Evolutionary conservation across 2,113 vertebrate genomes (phyloP), one percentile per base, ranked within the genome.

Genomic region (Gila orcuttii): DNA sequence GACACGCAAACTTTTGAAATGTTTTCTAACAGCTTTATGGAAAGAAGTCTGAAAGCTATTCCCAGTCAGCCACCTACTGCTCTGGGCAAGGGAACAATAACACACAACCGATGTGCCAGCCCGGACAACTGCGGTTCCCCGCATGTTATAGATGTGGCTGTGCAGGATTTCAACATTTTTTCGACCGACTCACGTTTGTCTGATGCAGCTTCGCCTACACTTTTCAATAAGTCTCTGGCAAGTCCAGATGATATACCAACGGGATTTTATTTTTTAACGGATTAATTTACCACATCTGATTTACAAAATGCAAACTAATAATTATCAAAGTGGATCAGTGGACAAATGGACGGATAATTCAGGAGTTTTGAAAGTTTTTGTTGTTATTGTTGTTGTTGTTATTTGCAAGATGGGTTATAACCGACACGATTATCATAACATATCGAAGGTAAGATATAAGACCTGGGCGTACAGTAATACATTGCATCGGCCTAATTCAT

Each of bases 21-120:
- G 89, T 93, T 95, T 88, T 94, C 94, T 95, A 93, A 96, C 95
- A 95, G 93, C 90, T 96, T 95, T 94, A 95, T 96, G 96, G 96
- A 98, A 94, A 97, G 96, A 97, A 96, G 97, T 96, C 93, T 96
- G 91, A 98, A 97, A 97, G 95, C 96, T 97, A 95, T 97, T 94
- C 93, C 95, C 87, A 95, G 95, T 88, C 93, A 95, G 92, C 96
- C 97, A 92, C 96, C 96, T 95, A 96, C 95, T 94, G 96, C 93
- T 96, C 95, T 95, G 39, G 94, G 95, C 91, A 96, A 95, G 93
- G 94, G 93, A 91, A 94, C 96, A 93, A 97, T 96, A 97, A 97
- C 96, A 84, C 94, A 96, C 95, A 92, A 96, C 96, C 94, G 96
- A 96, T 96, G 97, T 95, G 96, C 64, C 50, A 73, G 94, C 93